Conservation (phyloP, 2,888 invertebrate species). For the Colletes collaris region DNA sequence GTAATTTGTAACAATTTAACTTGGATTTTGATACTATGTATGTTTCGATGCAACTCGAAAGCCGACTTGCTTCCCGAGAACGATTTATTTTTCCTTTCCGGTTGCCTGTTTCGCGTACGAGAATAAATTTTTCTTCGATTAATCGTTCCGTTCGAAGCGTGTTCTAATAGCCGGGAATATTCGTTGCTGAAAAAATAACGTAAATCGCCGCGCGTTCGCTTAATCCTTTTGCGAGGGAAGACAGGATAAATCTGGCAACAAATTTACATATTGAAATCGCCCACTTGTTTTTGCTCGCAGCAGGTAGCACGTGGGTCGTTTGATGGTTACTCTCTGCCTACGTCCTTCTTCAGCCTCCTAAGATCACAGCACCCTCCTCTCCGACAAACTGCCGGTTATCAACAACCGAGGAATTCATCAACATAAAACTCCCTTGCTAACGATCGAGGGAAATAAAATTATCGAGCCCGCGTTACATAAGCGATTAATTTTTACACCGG, state of each 20-base stretch:
- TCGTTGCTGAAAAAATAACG: slow-evolving; percentile 7
- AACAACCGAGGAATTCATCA: slow-evolving; percentile 40
- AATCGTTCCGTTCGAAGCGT: no score
- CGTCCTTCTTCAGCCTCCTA: slow-evolving; percentile 56
- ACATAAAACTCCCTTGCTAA: background rate
- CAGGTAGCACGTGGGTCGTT: slow-evolving; percentile 72
- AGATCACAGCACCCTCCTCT: slow-evolving; percentile 56
- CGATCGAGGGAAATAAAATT: background rate
- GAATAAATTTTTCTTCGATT: no score
- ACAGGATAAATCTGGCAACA: slow-evolving; percentile 63
- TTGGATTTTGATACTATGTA: no score
- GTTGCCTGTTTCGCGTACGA: no score
- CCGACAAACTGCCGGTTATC: slow-evolving; percentile 67
- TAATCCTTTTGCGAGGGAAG: slow-evolving; percentile 21
- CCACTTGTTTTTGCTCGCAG: slow-evolving; percentile 73
- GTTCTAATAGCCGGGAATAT: background rate
- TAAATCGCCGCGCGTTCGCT: slow-evolving; percentile 8
- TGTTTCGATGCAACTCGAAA: no score
- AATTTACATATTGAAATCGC: slow-evolving; percentile 74
- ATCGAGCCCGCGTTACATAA: background rate
- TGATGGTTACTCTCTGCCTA: slow-evolving; percentile 70
- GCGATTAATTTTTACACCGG: background rate
- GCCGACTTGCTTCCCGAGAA: no score
- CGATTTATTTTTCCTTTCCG: no score
- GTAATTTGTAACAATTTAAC: no score